phyloP scores from a whole-genome alignment of 2,113 vertebrate species.

The Myiozetetes cayanensis region DNA sequence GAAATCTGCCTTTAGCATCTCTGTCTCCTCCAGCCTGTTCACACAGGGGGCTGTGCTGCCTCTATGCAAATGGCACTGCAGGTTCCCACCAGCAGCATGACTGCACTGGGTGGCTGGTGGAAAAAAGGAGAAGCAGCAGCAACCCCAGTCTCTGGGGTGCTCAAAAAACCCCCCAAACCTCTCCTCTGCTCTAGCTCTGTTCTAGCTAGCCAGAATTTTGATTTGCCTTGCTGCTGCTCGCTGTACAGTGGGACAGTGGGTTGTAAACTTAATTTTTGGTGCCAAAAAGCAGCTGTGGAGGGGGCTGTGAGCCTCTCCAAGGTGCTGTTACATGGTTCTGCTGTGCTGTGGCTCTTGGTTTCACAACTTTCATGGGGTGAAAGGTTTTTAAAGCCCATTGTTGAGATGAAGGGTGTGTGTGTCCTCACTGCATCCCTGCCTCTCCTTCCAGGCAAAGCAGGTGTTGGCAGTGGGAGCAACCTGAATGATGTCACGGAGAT shows the following conservation, averaged over 20 bases:
- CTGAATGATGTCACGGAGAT: slow-evolving; percentile 77
- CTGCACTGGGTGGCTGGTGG: not conserved
- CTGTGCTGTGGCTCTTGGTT: not conserved
- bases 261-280: not conserved
- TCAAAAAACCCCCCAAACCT: not conserved
- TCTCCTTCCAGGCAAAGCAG: slow-evolving; percentile 76
- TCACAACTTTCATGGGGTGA: not conserved
- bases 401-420: accelerated
- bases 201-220: not conserved
- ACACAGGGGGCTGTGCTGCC: not conserved
- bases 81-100: not conserved
- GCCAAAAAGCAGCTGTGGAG: not conserved
- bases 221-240: not conserved
- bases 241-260: accelerated
- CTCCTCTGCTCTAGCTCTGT: not conserved
- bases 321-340: accelerated
- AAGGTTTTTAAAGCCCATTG: not conserved
- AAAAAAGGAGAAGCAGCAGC: slow-evolving; percentile 41
- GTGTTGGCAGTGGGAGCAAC: slow-evolving; percentile 33
- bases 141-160: not conserved
- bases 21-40: not conserved
- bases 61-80: slow-evolving; percentile 27
- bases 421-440: not conserved
- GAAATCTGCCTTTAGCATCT: slow-evolving; percentile 25
- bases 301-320: not conserved